Percentiles rank a stretch among this genome's conserved stretches.
Evolutionary conservation across 2,888 invertebrate genomes (phyloP).

Genomic region (Caenorhabditis imperialis): DNA sequence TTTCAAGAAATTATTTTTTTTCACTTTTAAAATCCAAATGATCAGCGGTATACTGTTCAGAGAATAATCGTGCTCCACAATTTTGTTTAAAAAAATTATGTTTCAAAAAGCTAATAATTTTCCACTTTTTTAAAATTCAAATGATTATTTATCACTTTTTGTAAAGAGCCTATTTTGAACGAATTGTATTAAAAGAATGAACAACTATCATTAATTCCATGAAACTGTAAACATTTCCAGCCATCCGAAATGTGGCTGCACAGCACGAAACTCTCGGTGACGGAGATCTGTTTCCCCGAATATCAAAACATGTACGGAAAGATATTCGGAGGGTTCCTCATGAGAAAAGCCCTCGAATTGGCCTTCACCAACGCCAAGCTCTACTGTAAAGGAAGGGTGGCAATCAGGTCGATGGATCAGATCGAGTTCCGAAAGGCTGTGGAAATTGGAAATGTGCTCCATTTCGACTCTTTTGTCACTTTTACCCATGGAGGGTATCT

Average conservation of each 20-base stretch:
- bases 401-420: slow-evolving; percentile 84
- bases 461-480: slow-evolving; percentile 84
- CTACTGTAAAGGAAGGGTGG: slow-evolving; percentile 81
- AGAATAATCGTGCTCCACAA: too few species aligned
- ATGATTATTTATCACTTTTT: too few species aligned
- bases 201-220: too few species aligned
- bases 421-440: slow-evolving; percentile 85
- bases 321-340: slow-evolving; percentile 87
- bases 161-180: too few species aligned
- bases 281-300: slow-evolving; percentile 80
- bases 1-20: too few species aligned
- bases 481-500: slow-evolving; percentile 79
- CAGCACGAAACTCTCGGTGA: slow-evolving; percentile 15
- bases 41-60: too few species aligned
- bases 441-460: slow-evolving; percentile 84
- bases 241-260: slow-evolving; percentile 37
- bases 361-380: slow-evolving; percentile 83
- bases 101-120: too few species aligned
- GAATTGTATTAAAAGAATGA: too few species aligned
- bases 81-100: too few species aligned
- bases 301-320: slow-evolving; percentile 81
- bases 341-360: slow-evolving; percentile 85
- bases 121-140: too few species aligned
- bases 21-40: too few species aligned
- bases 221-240: too few species aligned